A percentile compares a stretch with the other conserved stretches of the same genome.
phyloP scores from a whole-genome alignment of 2,888 invertebrate species.

The Melolontha melolontha region DNA sequence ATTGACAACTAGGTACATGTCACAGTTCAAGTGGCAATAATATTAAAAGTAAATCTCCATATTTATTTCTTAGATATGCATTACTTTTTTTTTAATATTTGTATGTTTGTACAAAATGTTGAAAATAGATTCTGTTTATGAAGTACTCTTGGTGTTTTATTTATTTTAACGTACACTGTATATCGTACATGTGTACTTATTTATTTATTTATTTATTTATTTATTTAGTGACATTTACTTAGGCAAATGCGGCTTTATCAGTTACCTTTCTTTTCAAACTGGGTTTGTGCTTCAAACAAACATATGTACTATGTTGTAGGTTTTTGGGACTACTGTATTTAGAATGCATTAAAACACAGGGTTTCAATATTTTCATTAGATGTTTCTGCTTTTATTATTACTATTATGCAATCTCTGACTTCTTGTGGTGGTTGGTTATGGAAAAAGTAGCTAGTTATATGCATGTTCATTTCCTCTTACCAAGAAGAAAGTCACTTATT shows the following conservation, averaged over 20 bases:
- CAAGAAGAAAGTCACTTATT: too few relatives aligned
- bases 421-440: too few relatives aligned
- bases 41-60: background rate
- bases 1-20: constrained; percentile 65
- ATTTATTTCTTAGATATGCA: background rate
- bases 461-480: too few relatives aligned
- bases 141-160: constrained; percentile 39
- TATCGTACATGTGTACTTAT: constrained; percentile 10
- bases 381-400: too few relatives aligned
- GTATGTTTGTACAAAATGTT: constrained; percentile 50
- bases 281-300: too few relatives aligned
- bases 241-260: constrained; percentile 23
- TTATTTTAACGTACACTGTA: constrained; percentile 14
- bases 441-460: too few relatives aligned
- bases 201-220: constrained; percentile 1
- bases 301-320: too few relatives aligned
- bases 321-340: too few relatives aligned
- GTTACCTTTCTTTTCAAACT: background rate
- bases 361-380: too few relatives aligned
- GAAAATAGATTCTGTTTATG: constrained; percentile 48
- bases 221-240: constrained; percentile 42
- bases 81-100: constrained; percentile 1
- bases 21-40: constrained; percentile 62
- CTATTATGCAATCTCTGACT: too few relatives aligned
- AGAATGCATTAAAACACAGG: too few relatives aligned